Percentiles rank a stretch among this genome's conserved stretches.
Evolutionary conservation across 2,113 vertebrate genomes (phyloP).

Genomic region (Sisor rabdophorus): DNA sequence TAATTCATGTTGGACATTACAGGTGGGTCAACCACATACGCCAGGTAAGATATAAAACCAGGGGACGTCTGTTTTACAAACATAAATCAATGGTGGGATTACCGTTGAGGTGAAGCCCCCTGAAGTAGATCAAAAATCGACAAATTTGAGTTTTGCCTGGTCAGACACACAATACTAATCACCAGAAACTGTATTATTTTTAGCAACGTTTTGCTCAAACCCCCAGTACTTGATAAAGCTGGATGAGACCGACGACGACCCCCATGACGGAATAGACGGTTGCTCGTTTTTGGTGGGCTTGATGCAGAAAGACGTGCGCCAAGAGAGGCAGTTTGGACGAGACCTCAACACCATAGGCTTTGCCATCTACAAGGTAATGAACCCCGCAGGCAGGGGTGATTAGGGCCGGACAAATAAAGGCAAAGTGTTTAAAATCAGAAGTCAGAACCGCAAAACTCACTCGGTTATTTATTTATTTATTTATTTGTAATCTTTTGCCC

Average conservation of each 20-base stretch:
- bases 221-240: slow-evolving; percentile 63
- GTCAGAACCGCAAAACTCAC: too few species aligned
- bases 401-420: too few species aligned
- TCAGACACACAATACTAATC: background rate
- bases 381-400: background rate
- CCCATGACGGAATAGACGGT: slow-evolving; percentile 50
- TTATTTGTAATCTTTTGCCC: too few species aligned
- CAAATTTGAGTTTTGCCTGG: background rate
- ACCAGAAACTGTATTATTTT: background rate
- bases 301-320: slow-evolving; percentile 67
- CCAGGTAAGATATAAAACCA: too few species aligned
- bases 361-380: slow-evolving; percentile 63
- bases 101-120: background rate
- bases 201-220: slow-evolving; percentile 68
- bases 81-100: background rate
- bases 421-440: too few species aligned
- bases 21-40: background rate
- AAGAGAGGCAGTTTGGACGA: slow-evolving; percentile 56
- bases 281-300: slow-evolving; percentile 65
- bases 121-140: background rate
- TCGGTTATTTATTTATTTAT: too few species aligned
- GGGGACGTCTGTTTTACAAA: background rate
- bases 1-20: background rate
- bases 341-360: slow-evolving; percentile 66
- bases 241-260: slow-evolving; percentile 59